These are phyloP conservation scores for Sinhomidia bicolor DNA, from an alignment of 2,888 invertebrate species.

Conservation along the genomic window DNA sequence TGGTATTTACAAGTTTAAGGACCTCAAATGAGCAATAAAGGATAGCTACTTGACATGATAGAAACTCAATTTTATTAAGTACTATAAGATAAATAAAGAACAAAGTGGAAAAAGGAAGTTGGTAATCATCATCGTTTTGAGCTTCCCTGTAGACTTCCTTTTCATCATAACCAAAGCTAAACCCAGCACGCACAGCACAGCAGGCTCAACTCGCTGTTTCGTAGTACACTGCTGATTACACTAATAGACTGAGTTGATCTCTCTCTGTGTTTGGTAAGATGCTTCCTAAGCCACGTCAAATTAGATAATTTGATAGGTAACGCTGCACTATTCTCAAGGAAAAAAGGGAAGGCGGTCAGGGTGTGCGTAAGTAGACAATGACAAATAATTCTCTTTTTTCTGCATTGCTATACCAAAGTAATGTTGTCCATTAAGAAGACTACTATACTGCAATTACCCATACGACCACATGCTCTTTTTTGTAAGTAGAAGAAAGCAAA, in stretches of 20 bases:
- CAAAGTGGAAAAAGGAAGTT: slow-evolving; percentile 6
- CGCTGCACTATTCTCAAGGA: background rate
- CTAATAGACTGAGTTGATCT: too few relatives aligned
- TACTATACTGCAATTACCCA: too few relatives aligned
- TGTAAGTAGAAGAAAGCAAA: slow-evolving; percentile 30
- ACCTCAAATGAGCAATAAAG: background rate
- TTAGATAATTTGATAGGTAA: slow-evolving; percentile 5
- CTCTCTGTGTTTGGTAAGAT: too few relatives aligned
- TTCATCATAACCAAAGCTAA: background rate
- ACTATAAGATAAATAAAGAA: background rate
- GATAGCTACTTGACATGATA: too few relatives aligned
- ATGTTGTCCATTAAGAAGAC: too few relatives aligned
- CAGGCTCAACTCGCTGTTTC: too few relatives aligned
- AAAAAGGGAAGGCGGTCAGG: background rate
- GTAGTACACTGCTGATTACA: too few relatives aligned
- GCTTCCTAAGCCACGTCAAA: background rate
- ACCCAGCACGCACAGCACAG: too few relatives aligned
- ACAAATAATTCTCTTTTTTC: too few relatives aligned
- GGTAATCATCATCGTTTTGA: slow-evolving; percentile 15
- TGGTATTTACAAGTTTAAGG: background rate
- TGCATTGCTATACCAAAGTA: too few relatives aligned
- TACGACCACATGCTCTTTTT: too few relatives aligned
- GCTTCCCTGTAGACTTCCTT: background rate
- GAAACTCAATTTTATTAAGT: background rate
- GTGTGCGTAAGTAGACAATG: background rate